phyloP scores from a whole-genome alignment of 2,113 vertebrate genomes.

The Eulacestoma nigropectus region DNA sequence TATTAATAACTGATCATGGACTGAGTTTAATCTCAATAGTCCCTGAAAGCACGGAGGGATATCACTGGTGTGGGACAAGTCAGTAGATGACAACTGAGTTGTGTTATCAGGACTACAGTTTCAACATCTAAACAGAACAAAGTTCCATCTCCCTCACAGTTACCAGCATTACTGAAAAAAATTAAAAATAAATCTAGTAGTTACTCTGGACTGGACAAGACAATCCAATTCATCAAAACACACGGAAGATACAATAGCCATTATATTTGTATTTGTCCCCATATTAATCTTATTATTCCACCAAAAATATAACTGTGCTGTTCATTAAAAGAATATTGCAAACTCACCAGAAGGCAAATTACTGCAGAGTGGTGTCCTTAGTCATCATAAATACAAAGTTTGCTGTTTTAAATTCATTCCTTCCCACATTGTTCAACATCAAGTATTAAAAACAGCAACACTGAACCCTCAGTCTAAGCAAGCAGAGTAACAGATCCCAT shows the following conservation, averaged over 20 bases:
- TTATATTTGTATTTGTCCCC: not conserved
- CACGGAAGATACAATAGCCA: not conserved
- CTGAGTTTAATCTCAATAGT: not conserved
- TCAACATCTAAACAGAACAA: not conserved
- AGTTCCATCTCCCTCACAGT: not conserved
- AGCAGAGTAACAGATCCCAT: not conserved
- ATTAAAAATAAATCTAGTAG: slow-evolving; percentile 11
- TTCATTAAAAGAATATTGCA: slow-evolving; percentile 14
- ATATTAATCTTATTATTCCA: slow-evolving; percentile 15
- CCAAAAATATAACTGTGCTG: not conserved
- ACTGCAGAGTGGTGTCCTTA: not conserved
- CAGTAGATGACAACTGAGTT: not conserved
- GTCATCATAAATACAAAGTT: not conserved
- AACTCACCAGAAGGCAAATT: slow-evolving; percentile 16
- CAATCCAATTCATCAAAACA: not conserved
- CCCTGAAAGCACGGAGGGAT: not conserved
- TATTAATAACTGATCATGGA: not conserved
- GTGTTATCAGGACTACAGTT: not conserved
- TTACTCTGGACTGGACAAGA: slow-evolving; percentile 1
- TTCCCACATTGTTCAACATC: not conserved
- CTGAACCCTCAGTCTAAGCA: not conserved
- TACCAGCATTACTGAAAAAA: not conserved
- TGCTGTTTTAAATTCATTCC: not conserved
- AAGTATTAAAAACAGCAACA: not conserved
- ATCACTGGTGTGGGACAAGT: not conserved